Evolutionary conservation across 2,113 vertebrate genomes (phyloP), one percentile per base, ranked within the genome.

Genomic region (Chunga burmeisteri): DNA sequence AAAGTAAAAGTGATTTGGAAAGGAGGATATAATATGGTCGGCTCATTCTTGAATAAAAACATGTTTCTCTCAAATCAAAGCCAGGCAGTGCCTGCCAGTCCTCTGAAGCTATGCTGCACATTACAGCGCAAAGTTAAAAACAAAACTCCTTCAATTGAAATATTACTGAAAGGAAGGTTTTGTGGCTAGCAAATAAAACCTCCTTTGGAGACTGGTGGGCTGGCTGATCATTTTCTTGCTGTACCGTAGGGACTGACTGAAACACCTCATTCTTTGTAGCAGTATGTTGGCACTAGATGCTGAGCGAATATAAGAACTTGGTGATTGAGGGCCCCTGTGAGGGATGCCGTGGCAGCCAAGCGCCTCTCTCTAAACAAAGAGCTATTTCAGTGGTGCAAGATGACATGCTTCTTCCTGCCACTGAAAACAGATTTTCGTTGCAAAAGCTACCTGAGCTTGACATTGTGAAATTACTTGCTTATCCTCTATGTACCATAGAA

Each of bases 181-280:
- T 94, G 88, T 86, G 86, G 65, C 79, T 44, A 78, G 82, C 65
- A 90, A 89, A 84, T 94, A 88, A 88, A 90, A 81, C 52, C 29
- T 66, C 55, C 59, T 94, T 52, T 92, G 68, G 88, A 89, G 75
- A 63, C 44, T n/a, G 84, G 65, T 65, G 80, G 79, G 74, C 62
- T 92, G 85, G 74, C 23, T 59, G 72, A 68, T 96, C 14, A 27
- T 71, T 62, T 71, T 86, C 59, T 68, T 90, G 53, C 65, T 89
- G 34, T 36, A 81, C 75, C 44, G 46, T 56, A 88, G 71, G 67
- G 68, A 88, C 2, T 67, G 72, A 55, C 38, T 93, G 86, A 92
- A 96, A 96, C 62, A 86, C 91, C 66, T 96, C 83, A 63, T 89
- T 94, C 88, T 95, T 72, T 91, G 81, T 79, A 93, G 91, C 77